Base-by-base conservation (phyloP, 2,113 vertebrate genomes). In the human (Homo sapiens) region DNA sequence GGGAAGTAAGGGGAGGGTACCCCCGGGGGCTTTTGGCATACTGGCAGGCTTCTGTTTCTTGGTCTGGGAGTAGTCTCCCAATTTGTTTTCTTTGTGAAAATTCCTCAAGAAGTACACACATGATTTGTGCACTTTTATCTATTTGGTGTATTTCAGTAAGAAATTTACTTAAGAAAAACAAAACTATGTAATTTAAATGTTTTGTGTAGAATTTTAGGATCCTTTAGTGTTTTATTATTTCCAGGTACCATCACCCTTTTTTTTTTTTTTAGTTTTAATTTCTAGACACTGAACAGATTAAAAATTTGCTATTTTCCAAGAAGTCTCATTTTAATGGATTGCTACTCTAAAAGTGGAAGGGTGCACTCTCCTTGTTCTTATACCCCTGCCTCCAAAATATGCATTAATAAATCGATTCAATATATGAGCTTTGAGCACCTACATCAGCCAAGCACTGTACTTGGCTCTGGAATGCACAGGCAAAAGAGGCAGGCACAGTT, bases 301-400 rank as follows among this genome's bases (percentile, higher is more conserved):
- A 93, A 94, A 57, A n/a, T 66, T 4, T 73, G 72, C 38, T 94
- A 17, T 8, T 76, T 97, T 94, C 66, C 43, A 52, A 72, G 43
- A 91, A 35, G 9, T 89, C 40, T 14, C 66, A 10, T 70, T 45
- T 43, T 27, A 73, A 86, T 5, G 2, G 18, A 68, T 81, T 92
- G 27, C n/a, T 45, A n/a, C 14, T 61, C 7, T 68, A 85, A 91
- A 81, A 43, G 25, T 2, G 2, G 27, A 92, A 64, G 32, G 27
- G 38, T 13, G 18, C 3, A 2, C 40, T 52, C 11, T 35, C 18
- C 22, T 90, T 10, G 3, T 45, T n/a, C n/a, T 40, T 45, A 30
- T 20, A 55, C 0, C 18, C 9, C 20, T 75, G 22, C 11, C 32
- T 40, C n/a, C 27, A 66, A 95, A 82, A 90, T 43, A 86, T 2